Conservation (phyloP, 2,888 invertebrate species). For the Drosophila parthenogenetica region DNA sequence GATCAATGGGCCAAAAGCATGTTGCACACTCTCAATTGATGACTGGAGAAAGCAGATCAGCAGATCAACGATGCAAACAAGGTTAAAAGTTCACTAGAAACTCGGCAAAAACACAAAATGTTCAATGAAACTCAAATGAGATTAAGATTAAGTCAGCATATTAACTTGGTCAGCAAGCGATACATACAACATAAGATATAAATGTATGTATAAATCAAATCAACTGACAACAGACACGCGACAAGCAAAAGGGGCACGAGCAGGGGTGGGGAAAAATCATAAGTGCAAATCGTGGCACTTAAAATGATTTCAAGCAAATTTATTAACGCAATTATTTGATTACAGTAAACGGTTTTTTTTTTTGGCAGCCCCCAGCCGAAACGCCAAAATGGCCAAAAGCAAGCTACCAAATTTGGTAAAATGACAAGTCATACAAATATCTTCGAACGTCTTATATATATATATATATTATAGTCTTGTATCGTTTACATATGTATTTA, state of each 20-base stretch:
- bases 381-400: slow-evolving; percentile 30
- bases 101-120: slow-evolving; percentile 1
- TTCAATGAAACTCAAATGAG: slow-evolving; percentile 24
- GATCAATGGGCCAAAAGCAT: slow-evolving; percentile 52
- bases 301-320: slow-evolving; percentile 63
- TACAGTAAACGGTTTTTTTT: slow-evolving; percentile 44
- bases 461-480: slow-evolving; percentile 44
- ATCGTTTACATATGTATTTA: slow-evolving; percentile 53
- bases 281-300: slow-evolving; percentile 67
- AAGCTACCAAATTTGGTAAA: slow-evolving; percentile 68
- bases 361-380: slow-evolving; percentile 26
- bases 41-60: slow-evolving; percentile 52
- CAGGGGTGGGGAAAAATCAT: slow-evolving; percentile 12
- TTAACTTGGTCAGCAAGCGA: slow-evolving; percentile 4
- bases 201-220: slow-evolving; percentile 15
- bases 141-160: slow-evolving; percentile 16
- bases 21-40: slow-evolving; percentile 46
- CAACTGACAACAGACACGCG: slow-evolving; percentile 61
- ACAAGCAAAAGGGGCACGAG: slow-evolving; percentile 19
- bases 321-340: slow-evolving; percentile 75
- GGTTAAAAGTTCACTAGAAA: slow-evolving; percentile 56
- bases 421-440: slow-evolving; percentile 47
- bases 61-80: slow-evolving; percentile 42
- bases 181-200: neutral
- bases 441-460: slow-evolving; percentile 15